Conservation (phyloP, 2,888 invertebrate genomes). For the Rotaria socialis region DNA sequence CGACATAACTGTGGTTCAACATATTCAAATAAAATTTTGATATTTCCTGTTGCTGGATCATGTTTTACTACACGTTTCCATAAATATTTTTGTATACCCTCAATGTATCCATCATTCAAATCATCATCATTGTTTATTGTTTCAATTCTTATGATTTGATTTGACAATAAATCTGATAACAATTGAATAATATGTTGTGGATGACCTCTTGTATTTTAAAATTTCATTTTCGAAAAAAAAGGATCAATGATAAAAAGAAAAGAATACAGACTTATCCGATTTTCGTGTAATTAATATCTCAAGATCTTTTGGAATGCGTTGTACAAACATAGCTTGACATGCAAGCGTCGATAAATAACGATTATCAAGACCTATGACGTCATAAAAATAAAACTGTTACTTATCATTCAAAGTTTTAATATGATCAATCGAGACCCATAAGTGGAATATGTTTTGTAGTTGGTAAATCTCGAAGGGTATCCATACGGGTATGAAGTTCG, state of each 20-base stretch:
- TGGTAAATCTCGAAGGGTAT: background rate
- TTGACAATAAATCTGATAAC: conserved; percentile 6
- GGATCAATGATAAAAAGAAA: too few species aligned
- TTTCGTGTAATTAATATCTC: conserved; percentile 26
- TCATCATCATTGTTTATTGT: background rate
- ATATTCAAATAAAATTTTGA: background rate
- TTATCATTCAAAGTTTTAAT: too few species aligned
- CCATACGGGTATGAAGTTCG: background rate
- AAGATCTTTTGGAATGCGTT: conserved; percentile 32
- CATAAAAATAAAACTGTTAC: background rate
- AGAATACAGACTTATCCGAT: background rate
- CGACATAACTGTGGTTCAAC: background rate
- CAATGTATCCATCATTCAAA: conserved; percentile 10
- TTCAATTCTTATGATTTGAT: conserved; percentile 17
- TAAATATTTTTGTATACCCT: conserved; percentile 17
- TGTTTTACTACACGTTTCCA: conserved; percentile 10
- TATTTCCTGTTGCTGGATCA: background rate
- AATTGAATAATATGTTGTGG: background rate
- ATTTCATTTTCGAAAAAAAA: background rate
- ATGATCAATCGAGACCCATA: background rate
- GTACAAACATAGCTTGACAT: conserved; percentile 18
- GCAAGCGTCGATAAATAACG: background rate
- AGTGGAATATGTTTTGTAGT: conserved; percentile 32
- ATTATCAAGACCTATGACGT: background rate
- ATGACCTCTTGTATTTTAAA: background rate